phyloP scores from a whole-genome alignment of 2,888 invertebrate genomes.

The Ischnus inquisitorius region DNA sequence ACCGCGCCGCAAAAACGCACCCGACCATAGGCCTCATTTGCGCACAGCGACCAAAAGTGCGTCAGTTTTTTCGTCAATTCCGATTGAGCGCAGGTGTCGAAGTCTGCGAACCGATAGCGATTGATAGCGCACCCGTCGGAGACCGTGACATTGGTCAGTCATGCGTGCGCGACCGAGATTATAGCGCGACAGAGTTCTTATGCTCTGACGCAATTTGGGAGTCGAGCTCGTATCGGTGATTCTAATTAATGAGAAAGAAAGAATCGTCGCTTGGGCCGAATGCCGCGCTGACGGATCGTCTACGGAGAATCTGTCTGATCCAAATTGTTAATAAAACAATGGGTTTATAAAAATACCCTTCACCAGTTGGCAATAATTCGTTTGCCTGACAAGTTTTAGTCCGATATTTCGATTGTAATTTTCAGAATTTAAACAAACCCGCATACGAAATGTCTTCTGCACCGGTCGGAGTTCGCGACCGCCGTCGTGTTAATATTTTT shows the following conservation, averaged over 20 bases:
- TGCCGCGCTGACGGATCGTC: neutral
- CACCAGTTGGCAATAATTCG: too few species aligned
- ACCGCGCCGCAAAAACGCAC: neutral
- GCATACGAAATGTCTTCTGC: too few species aligned
- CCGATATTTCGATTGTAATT: too few species aligned
- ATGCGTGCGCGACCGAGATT: slow-evolving; percentile 3
- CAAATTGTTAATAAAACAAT: too few species aligned
- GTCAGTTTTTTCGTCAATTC: neutral
- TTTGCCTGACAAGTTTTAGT: too few species aligned
- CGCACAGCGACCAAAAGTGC: neutral
- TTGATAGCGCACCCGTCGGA: neutral
- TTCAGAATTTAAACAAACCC: too few species aligned
- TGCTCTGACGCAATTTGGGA: slow-evolving; percentile 1
- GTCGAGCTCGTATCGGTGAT: neutral
- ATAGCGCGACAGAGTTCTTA: neutral
- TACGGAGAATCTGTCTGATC: too few species aligned
- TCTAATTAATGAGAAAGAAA: slow-evolving; percentile 16
- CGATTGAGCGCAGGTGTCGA: slow-evolving; percentile 9
- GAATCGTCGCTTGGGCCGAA: neutral
- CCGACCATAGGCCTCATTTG: neutral
- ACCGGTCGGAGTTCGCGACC: too few species aligned
- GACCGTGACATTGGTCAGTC: neutral
- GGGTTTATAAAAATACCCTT: too few species aligned
- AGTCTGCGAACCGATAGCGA: neutral
- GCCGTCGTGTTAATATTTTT: too few species aligned